A percentile compares a stretch with the other conserved stretches of the same genome.
Evolutionary conservation across 2,113 vertebrate genomes (phyloP).

Genomic region (Phrynosoma platyrhinos): DNA sequence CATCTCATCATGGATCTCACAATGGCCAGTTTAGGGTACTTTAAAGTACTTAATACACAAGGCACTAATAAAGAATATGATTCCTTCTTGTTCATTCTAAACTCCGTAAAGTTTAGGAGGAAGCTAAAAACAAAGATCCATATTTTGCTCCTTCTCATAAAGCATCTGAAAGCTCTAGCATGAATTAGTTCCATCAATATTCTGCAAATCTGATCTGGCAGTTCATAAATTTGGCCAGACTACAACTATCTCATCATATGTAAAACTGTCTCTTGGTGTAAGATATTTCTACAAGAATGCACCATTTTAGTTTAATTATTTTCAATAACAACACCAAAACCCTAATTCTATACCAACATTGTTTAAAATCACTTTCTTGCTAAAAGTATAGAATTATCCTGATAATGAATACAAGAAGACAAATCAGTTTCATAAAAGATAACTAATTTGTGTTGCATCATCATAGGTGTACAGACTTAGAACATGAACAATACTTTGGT

Average conservation of each 20-base stretch:
- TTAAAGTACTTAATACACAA: not conserved
- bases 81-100: not conserved
- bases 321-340: too few relatives aligned
- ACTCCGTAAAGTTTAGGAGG: not conserved
- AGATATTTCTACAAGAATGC: too few relatives aligned
- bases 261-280: too few relatives aligned
- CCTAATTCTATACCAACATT: too few relatives aligned
- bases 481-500: not conserved
- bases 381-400: not conserved
- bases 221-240: too few relatives aligned
- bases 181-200: not conserved
- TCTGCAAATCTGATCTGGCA: too few relatives aligned
- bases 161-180: not conserved
- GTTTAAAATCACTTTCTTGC: not conserved
- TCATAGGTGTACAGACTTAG: not conserved
- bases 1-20: not conserved
- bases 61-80: too few relatives aligned
- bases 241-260: too few relatives aligned
- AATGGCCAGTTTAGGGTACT: not conserved
- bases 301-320: too few relatives aligned
- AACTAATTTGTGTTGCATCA: not conserved
- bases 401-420: not conserved
- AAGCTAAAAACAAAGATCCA: not conserved
- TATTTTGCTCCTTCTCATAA: not conserved
- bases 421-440: not conserved